Evolutionary conservation across 2,888 invertebrate genomes (phyloP).

Genomic region (Chymomyza fuscimana): DNA sequence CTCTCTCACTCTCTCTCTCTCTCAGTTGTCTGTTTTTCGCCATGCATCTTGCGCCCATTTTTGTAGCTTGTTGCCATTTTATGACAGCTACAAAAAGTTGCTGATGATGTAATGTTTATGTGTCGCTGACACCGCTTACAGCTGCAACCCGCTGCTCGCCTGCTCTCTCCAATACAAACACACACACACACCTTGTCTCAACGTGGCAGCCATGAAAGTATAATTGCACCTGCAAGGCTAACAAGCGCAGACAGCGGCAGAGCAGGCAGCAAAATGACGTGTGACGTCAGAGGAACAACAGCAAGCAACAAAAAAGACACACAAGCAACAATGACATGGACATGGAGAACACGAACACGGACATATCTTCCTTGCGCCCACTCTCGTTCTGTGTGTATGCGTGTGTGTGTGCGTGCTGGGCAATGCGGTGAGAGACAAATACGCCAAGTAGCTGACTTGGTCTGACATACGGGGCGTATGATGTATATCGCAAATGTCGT

Average conservation of each 20-base stretch:
- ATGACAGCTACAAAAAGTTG: conserved; percentile 70
- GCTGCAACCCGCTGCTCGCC: conserved; percentile 16
- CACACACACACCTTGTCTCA: background rate
- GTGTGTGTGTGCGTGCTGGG: background rate
- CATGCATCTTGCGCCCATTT: conserved; percentile 37
- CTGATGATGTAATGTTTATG: conserved; percentile 72
- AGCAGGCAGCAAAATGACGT: background rate
- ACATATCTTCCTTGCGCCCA: background rate
- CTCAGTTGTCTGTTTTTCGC: background rate
- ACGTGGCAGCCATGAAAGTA: conserved; percentile 44
- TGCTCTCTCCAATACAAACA: background rate
- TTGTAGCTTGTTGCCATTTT: conserved; percentile 37
- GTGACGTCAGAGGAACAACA: background rate
- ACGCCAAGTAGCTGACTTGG: conserved; percentile 68
- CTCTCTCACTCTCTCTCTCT: background rate
- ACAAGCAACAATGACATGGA: conserved; percentile 64
- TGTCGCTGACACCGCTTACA: conserved; percentile 63
- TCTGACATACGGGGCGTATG: conserved; percentile 56
- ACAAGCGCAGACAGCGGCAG: conserved; percentile 51
- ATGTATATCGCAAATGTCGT: conserved; percentile 73
- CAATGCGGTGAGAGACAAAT: conserved; percentile 53
- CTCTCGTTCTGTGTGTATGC: background rate
- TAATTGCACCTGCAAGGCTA: conserved; percentile 72
- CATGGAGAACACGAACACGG: conserved; percentile 5
- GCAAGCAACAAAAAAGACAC: conserved; percentile 45